Conservation (phyloP, 2,888 invertebrate species). For the Hemistola chrysoprasaria region DNA sequence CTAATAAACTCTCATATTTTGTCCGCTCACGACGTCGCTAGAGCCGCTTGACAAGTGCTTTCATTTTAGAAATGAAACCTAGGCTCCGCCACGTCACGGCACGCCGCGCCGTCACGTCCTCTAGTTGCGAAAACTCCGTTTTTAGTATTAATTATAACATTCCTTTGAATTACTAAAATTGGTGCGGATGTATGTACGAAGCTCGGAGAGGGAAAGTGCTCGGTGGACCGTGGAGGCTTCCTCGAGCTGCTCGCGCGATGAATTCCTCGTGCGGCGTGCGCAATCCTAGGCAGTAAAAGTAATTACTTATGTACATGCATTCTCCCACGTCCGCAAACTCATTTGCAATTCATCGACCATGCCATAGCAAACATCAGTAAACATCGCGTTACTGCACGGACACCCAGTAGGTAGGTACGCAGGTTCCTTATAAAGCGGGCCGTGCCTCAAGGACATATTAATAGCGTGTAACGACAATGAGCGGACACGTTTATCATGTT, state of each 20-base stretch:
- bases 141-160: conserved; percentile 45
- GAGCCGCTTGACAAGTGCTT: conserved; percentile 49
- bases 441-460: conserved; percentile 66
- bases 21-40: conserved; percentile 36
- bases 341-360: conserved; percentile 39
- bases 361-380: conserved; percentile 17
- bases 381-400: conserved; percentile 36
- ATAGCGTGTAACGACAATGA: conserved; percentile 61
- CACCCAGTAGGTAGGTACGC: too few species aligned
- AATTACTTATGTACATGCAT: conserved; percentile 40
- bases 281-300: conserved; percentile 52
- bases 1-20: conserved; percentile 35
- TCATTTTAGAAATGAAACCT: conserved; percentile 55
- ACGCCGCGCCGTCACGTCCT: conserved; percentile 34
- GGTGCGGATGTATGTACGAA: conserved; percentile 53
- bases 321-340: conserved; percentile 40
- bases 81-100: conserved; percentile 39
- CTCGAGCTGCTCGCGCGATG: conserved; percentile 38
- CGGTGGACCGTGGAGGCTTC: conserved; percentile 60
- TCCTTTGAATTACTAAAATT: conserved; percentile 39
- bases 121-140: conserved; percentile 44
- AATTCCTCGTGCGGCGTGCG: conserved; percentile 39
- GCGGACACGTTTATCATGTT: conserved; percentile 62
- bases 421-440: conserved; percentile 46
- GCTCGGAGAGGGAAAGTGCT: conserved; percentile 71